Evolutionary conservation across 2,888 invertebrate genomes (phyloP).

Genomic region (Thymelicus lineola): DNA sequence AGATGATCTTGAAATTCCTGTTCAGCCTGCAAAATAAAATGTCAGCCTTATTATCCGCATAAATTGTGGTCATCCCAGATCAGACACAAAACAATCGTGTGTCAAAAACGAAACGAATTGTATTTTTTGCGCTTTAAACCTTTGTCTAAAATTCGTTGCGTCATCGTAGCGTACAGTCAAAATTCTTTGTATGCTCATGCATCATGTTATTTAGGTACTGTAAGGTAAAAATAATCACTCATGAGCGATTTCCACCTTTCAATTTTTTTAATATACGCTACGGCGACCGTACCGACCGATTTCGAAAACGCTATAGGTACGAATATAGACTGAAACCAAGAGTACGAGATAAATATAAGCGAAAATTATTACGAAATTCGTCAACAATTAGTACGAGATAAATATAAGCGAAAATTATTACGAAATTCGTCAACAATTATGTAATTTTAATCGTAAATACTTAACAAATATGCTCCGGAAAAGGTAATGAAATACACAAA

Average conservation of each 20-base stretch:
- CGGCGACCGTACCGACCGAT: too few relatives aligned
- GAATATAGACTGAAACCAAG: neutral
- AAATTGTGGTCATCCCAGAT: neutral
- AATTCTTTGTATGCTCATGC: too few relatives aligned
- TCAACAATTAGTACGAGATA: too few relatives aligned
- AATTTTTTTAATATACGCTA: too few relatives aligned
- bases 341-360: neutral
- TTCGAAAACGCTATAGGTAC: too few relatives aligned
- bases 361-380: neutral
- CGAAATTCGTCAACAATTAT: neutral
- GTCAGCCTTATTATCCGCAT: neutral
- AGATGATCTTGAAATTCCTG: slow-evolving; percentile 74
- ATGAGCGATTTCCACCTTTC: too few relatives aligned
- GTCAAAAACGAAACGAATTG: neutral
- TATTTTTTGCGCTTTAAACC: neutral
- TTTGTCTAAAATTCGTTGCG: neutral
- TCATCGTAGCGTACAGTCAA: neutral
- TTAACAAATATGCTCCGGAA: neutral
- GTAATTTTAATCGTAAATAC: too few relatives aligned
- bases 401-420: neutral
- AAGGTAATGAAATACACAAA: slow-evolving; percentile 44
- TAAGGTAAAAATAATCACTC: too few relatives aligned
- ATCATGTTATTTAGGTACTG: too few relatives aligned
- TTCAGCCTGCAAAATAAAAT: slow-evolving; percentile 66
- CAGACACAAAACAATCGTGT: neutral